phyloP scores from a whole-genome alignment of 1,140 invertebrate genomes.

The Sycophila sp. region DNA sequence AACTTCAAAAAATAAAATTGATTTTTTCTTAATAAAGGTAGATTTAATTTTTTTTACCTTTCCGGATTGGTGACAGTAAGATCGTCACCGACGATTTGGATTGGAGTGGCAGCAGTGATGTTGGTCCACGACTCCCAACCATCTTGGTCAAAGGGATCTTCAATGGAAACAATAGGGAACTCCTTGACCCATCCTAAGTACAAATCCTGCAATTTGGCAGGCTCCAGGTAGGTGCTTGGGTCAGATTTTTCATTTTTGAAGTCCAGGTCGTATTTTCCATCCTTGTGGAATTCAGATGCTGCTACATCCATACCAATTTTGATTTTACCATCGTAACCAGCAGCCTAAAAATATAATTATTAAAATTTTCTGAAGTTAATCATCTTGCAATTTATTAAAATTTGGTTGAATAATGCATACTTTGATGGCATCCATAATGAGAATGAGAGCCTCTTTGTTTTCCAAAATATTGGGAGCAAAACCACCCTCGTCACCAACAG shows the following conservation, averaged over 20 bases:
- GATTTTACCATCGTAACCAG: conserved; percentile 64
- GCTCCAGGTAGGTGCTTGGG: conserved; percentile 78
- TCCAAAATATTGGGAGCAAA: conserved; percentile 98
- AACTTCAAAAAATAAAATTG: not conserved
- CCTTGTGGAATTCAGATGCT: conserved; percentile 93
- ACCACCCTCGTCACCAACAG: conserved; percentile 99
- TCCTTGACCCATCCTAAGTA: conserved; percentile 93
- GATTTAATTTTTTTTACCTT: conserved; percentile 47
- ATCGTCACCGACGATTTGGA: conserved; percentile 97
- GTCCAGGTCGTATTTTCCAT: conserved; percentile 94
- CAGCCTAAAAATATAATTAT: conserved; percentile 66
- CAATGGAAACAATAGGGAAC: conserved; percentile 97
- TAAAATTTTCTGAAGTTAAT: too few relatives aligned
- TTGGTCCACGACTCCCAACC: conserved; percentile 94
- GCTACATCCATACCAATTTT: conserved; percentile 99
- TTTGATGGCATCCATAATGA: conserved; percentile 92
- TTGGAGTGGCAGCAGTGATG: conserved; percentile 81
- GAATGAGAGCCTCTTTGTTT: conserved; percentile 91
- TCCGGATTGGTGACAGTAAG: conserved; percentile 90
- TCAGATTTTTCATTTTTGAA: conserved; percentile 97
- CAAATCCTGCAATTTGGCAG: conserved; percentile 84
- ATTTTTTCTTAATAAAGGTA: not conserved
- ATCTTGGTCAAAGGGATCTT: conserved; percentile 98
- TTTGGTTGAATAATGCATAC: conserved; percentile 60
- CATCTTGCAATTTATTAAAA: not conserved